Conservation (phyloP, 2,888 invertebrate species). For the Ophioninae sp. region DNA sequence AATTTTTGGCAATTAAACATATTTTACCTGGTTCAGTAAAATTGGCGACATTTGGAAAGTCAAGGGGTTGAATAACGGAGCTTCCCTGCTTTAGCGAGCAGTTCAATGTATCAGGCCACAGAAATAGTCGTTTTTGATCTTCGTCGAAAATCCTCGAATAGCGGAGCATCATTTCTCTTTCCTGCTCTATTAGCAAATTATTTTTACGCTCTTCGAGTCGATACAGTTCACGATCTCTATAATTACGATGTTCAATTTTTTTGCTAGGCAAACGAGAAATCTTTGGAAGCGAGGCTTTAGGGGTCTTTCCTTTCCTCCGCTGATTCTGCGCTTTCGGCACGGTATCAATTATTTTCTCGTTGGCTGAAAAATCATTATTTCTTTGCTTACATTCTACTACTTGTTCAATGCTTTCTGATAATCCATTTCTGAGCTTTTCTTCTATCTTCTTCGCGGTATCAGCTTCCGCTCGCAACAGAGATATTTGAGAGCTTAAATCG, state of each 20-base stretch:
- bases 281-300: constrained; percentile 4
- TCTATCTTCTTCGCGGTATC: neutral
- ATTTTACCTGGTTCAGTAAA: constrained; percentile 68
- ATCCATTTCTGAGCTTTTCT: neutral
- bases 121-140: constrained; percentile 50
- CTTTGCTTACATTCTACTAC: neutral
- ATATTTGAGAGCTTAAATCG: constrained; percentile 9
- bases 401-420: neutral
- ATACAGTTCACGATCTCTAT: constrained; percentile 41
- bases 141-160: constrained; percentile 60
- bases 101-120: constrained; percentile 51
- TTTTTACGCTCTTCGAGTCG: constrained; percentile 41
- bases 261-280: neutral
- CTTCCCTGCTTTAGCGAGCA: constrained; percentile 38
- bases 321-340: neutral
- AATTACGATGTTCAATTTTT: constrained; percentile 7
- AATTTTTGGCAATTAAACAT: neutral
- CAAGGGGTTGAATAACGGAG: constrained; percentile 65
- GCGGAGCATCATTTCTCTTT: constrained; percentile 50
- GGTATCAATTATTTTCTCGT: neutral
- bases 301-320: neutral
- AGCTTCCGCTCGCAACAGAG: neutral
- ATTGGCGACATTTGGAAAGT: constrained; percentile 71
- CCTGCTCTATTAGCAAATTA: constrained; percentile 55
- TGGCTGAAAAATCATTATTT: neutral